Percentiles rank a stretch among this genome's conserved stretches.
Evolutionary conservation across 2,113 vertebrate genomes (phyloP).

Genomic region (Danionella cerebrum): DNA sequence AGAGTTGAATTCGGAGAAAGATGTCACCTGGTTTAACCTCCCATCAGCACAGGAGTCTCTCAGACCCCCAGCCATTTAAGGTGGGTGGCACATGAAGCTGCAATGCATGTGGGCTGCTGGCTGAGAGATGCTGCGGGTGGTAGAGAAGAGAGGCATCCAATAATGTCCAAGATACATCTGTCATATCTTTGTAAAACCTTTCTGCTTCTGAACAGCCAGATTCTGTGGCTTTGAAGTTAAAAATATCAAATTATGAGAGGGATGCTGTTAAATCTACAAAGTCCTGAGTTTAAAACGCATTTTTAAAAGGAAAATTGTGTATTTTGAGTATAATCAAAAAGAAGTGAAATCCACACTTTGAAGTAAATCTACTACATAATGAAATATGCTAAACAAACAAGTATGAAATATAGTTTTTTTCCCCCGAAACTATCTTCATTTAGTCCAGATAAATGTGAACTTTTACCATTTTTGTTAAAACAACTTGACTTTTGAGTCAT

Average conservation of each 20-base stretch:
- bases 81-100: background rate
- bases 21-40: constrained; percentile 17
- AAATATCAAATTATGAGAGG: too few species aligned
- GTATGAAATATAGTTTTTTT: too few species aligned
- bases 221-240: background rate
- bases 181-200: background rate
- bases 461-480: too few species aligned
- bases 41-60: background rate
- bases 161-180: background rate
- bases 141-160: background rate
- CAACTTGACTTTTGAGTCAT: too few species aligned
- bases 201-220: background rate
- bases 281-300: too few species aligned
- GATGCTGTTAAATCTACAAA: background rate
- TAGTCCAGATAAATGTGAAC: too few species aligned
- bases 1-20: background rate
- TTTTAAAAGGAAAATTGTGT: too few species aligned
- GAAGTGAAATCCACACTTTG: too few species aligned
- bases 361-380: too few species aligned
- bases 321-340: too few species aligned
- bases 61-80: constrained; percentile 3
- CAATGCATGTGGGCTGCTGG: constrained; percentile 25
- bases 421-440: too few species aligned
- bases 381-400: too few species aligned
- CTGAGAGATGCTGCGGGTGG: constrained; percentile 22